Evolutionary conservation across 2,113 vertebrate species (phyloP).

Genomic region (Chloropsis cyanopogon): DNA sequence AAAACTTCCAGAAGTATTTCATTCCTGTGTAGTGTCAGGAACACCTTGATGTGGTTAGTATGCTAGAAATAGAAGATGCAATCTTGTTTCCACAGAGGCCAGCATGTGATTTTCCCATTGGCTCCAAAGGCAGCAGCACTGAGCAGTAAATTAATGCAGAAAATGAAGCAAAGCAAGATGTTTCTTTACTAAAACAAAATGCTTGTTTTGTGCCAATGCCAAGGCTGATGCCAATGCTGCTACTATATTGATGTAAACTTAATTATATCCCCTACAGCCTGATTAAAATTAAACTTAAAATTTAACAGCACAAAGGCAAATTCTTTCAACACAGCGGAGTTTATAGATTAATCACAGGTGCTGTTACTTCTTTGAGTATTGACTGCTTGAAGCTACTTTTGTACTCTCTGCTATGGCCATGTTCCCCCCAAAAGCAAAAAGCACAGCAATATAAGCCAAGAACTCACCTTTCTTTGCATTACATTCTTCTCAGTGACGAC

Average conservation of each 20-base stretch:
- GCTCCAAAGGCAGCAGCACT: not conserved
- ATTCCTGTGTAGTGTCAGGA: rapidly evolving
- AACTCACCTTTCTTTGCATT: not conserved
- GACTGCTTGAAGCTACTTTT: not conserved
- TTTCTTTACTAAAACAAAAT: slow-evolving; percentile 15
- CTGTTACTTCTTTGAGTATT: not conserved
- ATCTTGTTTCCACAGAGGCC: not conserved
- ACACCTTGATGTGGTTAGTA: not conserved
- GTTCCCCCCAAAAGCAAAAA: not conserved
- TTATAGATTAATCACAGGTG: not conserved
- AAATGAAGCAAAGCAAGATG: not conserved
- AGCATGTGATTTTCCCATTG: not conserved
- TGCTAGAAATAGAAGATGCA: not conserved
- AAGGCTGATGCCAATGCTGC: not conserved
- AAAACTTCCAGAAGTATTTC: not conserved
- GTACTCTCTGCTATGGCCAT: not conserved
- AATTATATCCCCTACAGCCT: not conserved
- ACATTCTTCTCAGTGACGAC: not conserved
- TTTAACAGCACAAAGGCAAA: not conserved
- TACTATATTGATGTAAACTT: slow-evolving; percentile 44
- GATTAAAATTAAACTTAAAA: slow-evolving; percentile 24
- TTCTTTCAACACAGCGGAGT: not conserved
- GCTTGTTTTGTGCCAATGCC: slow-evolving; percentile 11
- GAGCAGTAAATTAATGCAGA: not conserved
- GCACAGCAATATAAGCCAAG: not conserved